Evolutionary conservation across 2,888 invertebrate species (phyloP), one percentile per base, ranked within the genome.

Genomic region (Philaethria dido): DNA sequence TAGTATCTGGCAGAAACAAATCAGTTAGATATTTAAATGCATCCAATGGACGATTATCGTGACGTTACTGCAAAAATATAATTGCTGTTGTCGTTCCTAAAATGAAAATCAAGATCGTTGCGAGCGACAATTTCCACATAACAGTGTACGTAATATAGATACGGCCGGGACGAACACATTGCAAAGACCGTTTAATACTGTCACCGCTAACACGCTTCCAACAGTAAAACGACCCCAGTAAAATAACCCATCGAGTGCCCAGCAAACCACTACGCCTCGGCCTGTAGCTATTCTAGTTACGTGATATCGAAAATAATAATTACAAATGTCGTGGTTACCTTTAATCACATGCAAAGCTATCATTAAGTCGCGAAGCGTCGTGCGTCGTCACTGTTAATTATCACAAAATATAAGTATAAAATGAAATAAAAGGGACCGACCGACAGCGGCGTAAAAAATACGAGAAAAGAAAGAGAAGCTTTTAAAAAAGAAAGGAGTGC

Each of bases 401-500:
- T 89, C 88, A 88, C 89, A 87, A 89, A 88, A 90, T 87, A 88
- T 87, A 88, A 84, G 77, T 77, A 76, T 89, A 84, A 89, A 77
- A 75, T 74, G 73, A 77, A 91, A 89, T 91, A 90, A 92, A 92
- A 87, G 89, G 87, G 88, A 89, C 88, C 90, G 90, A 89, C 88
- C 89, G 88, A 89, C 88, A 88, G 87, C 82, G 84, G 83, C 83
- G 88, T 89, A 90, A 91, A 92, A 91, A 92, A 91, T 88, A 89
- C 88, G 88, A 89, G 91, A 90, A 91, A 92, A 92, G 92, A 92
- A 91, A 91, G 92, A 92, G 92, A 92, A 89, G 89, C 91, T 90
- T 77, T 91, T 87, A 88, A 91, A 92, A 92, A 92, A 89, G 89
- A 89, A 90, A 91, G 88, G 92, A 91, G 89, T 91, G 90, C 88